Base-by-base conservation (phyloP, 2,888 invertebrate species). In the Leuctra nigra region DNA sequence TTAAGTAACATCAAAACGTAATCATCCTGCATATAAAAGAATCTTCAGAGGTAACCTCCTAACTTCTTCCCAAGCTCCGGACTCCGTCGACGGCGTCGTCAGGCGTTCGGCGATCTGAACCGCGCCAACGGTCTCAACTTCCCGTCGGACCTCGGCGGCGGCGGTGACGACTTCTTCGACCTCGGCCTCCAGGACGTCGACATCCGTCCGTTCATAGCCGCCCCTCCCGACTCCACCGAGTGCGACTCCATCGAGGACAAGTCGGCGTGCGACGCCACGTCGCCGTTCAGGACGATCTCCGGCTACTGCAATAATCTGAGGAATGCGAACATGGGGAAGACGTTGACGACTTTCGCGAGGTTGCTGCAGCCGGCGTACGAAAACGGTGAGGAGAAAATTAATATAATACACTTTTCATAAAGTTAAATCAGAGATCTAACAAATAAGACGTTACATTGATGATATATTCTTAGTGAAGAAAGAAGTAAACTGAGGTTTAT, bases 271-370 rank as follows among this genome's bases (percentile, higher is more conserved):
- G 87, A 91, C 64, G 77, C 83, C 84, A 72, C 61, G 47, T 62
- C 68, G 53, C 65, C 67, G 6, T 72, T 67, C 61, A 77, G 90
- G 63, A 83, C 86, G 0, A 80, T 86, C 59, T 86, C 88, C 0
- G 93, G 93, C 0, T 86, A 87, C 65, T 94, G 94, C 68, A 94
- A 94, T 67, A 94, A 94, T 68, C 70, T 93, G 52, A 79, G 87
- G 29, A 87, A 90, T 67, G 91, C 92, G 0, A 81, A 79, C 57
- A 80, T 87, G 66, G 94, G 91, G 16, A 88, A 90, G 68, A 86
- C 91, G 64, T 75, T 93, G 66, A 88, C 91, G 0, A 87, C 89
- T 0, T 92, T 94, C 67, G 86, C 89, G 1, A 81, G 94, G 63
- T 73, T 94, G 58, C 68, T 94, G 59, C 91, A 92, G 0, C 87